A percentile compares a stretch with the other conserved stretches of the same genome.
Evolutionary conservation across 2,797 vertebrate genomes (phyloP).

Genomic region (Hephaestus fuliginosus): DNA sequence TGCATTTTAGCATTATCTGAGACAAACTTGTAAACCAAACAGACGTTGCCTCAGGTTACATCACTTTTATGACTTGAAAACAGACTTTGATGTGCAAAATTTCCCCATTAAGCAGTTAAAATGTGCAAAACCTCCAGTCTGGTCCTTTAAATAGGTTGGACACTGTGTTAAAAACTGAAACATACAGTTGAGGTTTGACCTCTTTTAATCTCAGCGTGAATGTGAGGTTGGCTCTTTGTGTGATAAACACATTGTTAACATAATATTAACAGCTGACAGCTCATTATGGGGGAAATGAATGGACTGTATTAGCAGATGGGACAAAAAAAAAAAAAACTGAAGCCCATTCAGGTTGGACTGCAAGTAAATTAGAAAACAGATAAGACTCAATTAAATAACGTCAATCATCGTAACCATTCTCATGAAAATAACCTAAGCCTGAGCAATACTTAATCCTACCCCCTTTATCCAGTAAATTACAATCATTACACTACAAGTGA

Average conservation of each 20-base stretch:
- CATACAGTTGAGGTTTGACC: neutral
- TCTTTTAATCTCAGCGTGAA: conserved; percentile 19
- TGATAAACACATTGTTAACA: conserved; percentile 57
- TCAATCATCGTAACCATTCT: conserved; percentile 55
- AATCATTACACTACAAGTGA: conserved; percentile 46
- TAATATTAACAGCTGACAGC: conserved; percentile 51
- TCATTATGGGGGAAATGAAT: conserved; percentile 42
- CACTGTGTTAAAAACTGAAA: conserved; percentile 2
- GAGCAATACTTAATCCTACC: conserved; percentile 49
- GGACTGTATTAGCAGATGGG: conserved; percentile 50
- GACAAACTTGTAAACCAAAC: too few relatives aligned
- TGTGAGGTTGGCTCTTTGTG: neutral
- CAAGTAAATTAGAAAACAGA: conserved; percentile 61
- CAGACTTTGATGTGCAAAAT: neutral
- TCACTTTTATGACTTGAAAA: neutral
- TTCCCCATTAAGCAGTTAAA: neutral
- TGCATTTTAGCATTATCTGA: too few relatives aligned
- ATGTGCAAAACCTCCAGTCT: neutral
- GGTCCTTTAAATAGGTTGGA: neutral
- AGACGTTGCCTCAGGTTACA: neutral
- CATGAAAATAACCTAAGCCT: conserved; percentile 41
- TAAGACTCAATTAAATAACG: conserved; percentile 43
- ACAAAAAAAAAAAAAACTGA: conserved; percentile 35
- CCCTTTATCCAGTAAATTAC: conserved; percentile 49
- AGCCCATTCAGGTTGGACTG: conserved; percentile 42